Percentiles rank a stretch among this genome's conserved stretches.
Evolutionary conservation across 2,113 vertebrate genomes (phyloP).

Genomic region (Percopsis transmontana): DNA sequence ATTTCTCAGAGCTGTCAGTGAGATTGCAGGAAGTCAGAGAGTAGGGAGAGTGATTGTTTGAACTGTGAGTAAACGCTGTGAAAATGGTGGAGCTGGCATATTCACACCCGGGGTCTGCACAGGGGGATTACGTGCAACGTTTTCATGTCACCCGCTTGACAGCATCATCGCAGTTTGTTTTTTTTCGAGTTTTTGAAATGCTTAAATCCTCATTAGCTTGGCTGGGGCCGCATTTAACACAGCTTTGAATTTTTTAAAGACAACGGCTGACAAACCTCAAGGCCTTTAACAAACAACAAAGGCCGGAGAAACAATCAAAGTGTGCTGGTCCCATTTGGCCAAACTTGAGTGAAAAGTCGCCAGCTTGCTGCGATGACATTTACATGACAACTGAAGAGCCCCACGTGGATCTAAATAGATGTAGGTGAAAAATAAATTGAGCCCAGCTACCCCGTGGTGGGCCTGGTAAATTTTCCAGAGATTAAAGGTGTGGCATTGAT

Average conservation of each 20-base stretch:
- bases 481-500: conserved; percentile 13
- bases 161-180: conserved; percentile 72
- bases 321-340: conserved; percentile 33
- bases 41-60: conserved; percentile 65
- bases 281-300: conserved; percentile 63
- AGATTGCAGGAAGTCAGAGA: conserved; percentile 47
- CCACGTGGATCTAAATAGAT: conserved; percentile 30
- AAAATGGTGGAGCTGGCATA: conserved; percentile 76
- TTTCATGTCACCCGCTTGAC: conserved; percentile 73
- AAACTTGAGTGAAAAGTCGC: conserved; percentile 52
- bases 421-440: conserved; percentile 26
- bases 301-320: conserved; percentile 60
- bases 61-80: conserved; percentile 73
- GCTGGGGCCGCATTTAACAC: conserved; percentile 63
- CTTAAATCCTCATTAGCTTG: conserved; percentile 68
- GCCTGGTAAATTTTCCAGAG: conserved; percentile 3
- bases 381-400: conserved; percentile 28
- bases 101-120: conserved; percentile 71
- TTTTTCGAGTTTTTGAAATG: conserved; percentile 63
- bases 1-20: conserved; percentile 72
- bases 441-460: conserved; percentile 29
- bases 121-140: conserved; percentile 65
- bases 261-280: conserved; percentile 64
- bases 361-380: conserved; percentile 21
- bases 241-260: conserved; percentile 68